Conservation (phyloP, 2,113 vertebrate genomes). For the Xiphophorus hellerii region DNA sequence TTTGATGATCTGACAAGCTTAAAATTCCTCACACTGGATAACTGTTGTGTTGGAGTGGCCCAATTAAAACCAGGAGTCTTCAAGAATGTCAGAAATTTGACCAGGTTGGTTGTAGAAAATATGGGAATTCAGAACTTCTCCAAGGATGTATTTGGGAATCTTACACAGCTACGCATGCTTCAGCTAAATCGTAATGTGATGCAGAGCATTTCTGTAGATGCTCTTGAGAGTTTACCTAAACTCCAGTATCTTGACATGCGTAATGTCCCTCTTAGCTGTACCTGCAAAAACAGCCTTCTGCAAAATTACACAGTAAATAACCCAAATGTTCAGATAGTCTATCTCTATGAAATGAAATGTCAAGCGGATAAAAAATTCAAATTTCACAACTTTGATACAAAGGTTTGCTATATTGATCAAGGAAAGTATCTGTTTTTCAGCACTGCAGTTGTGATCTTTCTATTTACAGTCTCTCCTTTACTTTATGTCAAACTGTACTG, state of each 20-base stretch:
- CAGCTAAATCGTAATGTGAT: slow-evolving; percentile 84
- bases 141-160: slow-evolving; percentile 83
- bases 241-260: slow-evolving; percentile 85
- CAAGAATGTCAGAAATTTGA: slow-evolving; percentile 81
- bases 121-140: slow-evolving; percentile 82
- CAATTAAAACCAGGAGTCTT: slow-evolving; percentile 81
- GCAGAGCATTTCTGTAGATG: slow-evolving; percentile 62
- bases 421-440: slow-evolving; percentile 77
- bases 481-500: slow-evolving; percentile 82
- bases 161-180: slow-evolving; percentile 73
- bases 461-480: slow-evolving; percentile 77
- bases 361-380: slow-evolving; percentile 42
- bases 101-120: slow-evolving; percentile 80
- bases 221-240: slow-evolving; percentile 68
- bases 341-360: slow-evolving; percentile 68
- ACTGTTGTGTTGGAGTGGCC: slow-evolving; percentile 73
- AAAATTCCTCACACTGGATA: slow-evolving; percentile 74
- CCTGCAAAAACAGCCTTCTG: slow-evolving; percentile 71
- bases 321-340: slow-evolving; percentile 80
- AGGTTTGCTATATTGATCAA: slow-evolving; percentile 81
- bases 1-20: slow-evolving; percentile 84
- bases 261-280: slow-evolving; percentile 83
- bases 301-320: slow-evolving; percentile 73
- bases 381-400: slow-evolving; percentile 80
- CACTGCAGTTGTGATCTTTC: slow-evolving; percentile 69